Evolutionary conservation across 2,797 vertebrate species (phyloP).

Genomic region (Oceanodroma leucorhoa): DNA sequence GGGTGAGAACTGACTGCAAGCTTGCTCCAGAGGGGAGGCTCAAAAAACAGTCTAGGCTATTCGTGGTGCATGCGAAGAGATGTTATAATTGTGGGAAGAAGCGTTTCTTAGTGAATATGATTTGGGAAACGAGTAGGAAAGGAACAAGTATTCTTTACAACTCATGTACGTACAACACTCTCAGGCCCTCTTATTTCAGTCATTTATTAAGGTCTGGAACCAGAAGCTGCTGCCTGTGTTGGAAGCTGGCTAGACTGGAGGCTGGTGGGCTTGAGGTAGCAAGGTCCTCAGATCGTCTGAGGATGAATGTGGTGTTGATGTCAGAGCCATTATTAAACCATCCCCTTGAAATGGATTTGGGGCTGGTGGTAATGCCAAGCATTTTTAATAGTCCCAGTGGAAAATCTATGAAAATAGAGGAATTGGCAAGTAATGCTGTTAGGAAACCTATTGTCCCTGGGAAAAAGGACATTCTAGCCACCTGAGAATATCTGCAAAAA

Average conservation of each 20-base stretch:
- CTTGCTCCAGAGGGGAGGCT: neutral
- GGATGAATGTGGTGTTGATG: neutral
- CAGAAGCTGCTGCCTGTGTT: neutral
- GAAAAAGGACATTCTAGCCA: neutral
- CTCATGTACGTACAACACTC: neutral
- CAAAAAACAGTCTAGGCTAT: neutral
- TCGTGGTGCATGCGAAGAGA: neutral
- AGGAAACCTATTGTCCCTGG: neutral
- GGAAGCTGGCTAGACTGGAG: neutral
- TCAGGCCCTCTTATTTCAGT: neutral
- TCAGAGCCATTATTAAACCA: neutral
- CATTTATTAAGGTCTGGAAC: neutral
- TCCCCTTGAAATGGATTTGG: neutral
- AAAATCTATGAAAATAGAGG: neutral
- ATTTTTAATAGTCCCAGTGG: neutral
- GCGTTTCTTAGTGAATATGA: neutral
- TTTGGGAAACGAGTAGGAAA: neutral
- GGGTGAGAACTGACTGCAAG: neutral
- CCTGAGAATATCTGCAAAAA: neutral
- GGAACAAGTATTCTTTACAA: neutral
- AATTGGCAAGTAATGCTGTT: neutral
- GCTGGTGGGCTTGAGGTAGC: neutral
- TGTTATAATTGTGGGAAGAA: neutral
- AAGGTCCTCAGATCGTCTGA: neutral
- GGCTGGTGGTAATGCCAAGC: neutral